Evolutionary conservation across 2,888 invertebrate species (phyloP).

Genomic region (Malthinus seriepunctatus): DNA sequence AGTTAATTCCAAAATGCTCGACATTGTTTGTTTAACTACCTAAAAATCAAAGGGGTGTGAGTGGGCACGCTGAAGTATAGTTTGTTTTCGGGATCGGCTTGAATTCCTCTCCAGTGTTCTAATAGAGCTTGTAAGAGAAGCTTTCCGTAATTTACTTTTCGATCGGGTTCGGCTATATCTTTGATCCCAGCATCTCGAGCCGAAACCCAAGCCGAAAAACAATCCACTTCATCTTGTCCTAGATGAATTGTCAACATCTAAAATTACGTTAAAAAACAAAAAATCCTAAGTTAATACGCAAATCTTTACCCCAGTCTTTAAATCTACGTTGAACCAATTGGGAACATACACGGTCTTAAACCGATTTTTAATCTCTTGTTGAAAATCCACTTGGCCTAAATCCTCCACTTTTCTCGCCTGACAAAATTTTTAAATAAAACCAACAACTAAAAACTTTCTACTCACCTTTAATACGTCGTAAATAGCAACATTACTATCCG

Average conservation of each 20-base stretch:
- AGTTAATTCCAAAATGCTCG: too few species aligned
- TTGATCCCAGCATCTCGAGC: conserved; percentile 89
- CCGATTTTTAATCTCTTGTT: conserved; percentile 88
- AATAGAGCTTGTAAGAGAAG: conserved; percentile 90
- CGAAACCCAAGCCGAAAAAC: conserved; percentile 98
- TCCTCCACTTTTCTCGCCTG: conserved; percentile 84
- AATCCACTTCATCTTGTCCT: conserved; percentile 96
- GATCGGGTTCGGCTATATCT: conserved; percentile 66
- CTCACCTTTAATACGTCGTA: conserved; percentile 90
- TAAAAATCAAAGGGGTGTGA: conserved; percentile 96
- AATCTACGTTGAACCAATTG: conserved; percentile 98
- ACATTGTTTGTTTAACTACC: too few species aligned
- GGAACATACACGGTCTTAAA: conserved; percentile 95
- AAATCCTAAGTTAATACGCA: background rate
- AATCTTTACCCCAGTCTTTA: conserved; percentile 87
- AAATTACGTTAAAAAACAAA: conserved; percentile 16
- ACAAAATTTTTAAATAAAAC: conserved; percentile 29
- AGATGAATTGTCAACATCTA: conserved; percentile 97
- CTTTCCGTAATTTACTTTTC: conserved; percentile 95
- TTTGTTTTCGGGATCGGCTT: conserved; percentile 72
- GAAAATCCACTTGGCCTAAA: conserved; percentile 88
- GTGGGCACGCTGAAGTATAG: conserved; percentile 87
- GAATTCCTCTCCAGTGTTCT: conserved; percentile 85
- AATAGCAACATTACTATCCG: conserved; percentile 84
- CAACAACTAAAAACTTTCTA: conserved; percentile 22